Conservation (phyloP, 2,113 vertebrate species). For the Pampusana beccarii region DNA sequence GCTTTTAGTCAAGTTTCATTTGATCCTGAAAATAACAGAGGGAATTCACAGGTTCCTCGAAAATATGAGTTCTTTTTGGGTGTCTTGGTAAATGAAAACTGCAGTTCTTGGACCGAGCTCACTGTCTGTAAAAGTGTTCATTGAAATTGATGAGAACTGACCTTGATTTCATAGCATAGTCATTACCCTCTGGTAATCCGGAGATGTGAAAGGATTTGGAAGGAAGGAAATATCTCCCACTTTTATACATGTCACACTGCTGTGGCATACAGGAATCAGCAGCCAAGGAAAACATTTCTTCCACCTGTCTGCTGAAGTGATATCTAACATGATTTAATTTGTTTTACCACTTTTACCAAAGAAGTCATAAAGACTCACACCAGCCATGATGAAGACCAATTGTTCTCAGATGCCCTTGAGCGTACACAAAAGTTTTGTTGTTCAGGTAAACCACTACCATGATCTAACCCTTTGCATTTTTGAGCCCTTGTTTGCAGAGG, state of each 20-base stretch:
- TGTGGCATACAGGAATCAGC: background rate
- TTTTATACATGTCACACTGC: background rate
- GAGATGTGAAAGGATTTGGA: slow-evolving; percentile 12
- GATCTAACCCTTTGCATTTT: background rate
- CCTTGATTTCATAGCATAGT: slow-evolving; percentile 24
- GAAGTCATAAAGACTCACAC: background rate
- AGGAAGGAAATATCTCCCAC: background rate
- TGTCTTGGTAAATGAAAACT: background rate
- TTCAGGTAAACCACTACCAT: background rate
- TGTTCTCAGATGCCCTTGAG: background rate
- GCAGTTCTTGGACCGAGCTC: background rate
- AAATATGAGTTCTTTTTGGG: slow-evolving; percentile 27
- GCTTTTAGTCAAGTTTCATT: slow-evolving; percentile 47
- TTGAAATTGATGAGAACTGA: slow-evolving; percentile 50
- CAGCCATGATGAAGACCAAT: background rate
- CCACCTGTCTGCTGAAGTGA: background rate
- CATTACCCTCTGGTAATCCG: slow-evolving; percentile 40
- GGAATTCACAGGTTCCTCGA: slow-evolving; percentile 21
- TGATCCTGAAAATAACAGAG: background rate
- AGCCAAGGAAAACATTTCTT: slow-evolving; percentile 8
- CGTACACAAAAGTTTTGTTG: background rate
- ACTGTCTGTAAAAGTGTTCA: background rate
- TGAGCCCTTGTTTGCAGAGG: background rate
- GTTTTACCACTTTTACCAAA: background rate
- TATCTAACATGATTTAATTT: background rate